Percentiles rank a stretch among this genome's conserved stretches.
These are phyloP conservation scores for Drosophila engyochracea DNA, from an alignment of 2,888 invertebrate species.

Conservation along the genomic window DNA sequence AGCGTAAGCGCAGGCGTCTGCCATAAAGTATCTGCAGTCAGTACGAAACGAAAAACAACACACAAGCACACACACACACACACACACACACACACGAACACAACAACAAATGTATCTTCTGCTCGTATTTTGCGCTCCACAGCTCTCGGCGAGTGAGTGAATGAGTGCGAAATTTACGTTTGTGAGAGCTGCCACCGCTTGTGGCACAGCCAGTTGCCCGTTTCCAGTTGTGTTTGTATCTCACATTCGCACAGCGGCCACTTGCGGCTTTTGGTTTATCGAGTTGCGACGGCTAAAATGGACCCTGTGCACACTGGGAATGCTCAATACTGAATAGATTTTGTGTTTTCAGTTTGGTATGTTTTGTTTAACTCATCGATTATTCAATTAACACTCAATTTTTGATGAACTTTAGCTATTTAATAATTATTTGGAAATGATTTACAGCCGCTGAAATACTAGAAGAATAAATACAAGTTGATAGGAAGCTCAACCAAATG, in stretches of 20 bases:
- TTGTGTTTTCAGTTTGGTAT: conserved; percentile 20
- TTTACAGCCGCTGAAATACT: not conserved
- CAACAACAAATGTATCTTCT: conserved; percentile 47
- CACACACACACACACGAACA: conserved; percentile 5
- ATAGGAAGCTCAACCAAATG: not conserved
- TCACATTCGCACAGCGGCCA: conserved; percentile 46
- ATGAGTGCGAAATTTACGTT: conserved; percentile 62
- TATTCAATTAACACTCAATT: not conserved
- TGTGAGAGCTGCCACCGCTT: conserved; percentile 51
- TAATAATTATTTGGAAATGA: not conserved
- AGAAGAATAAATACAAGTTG: not conserved
- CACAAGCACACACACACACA: conserved; percentile 3
- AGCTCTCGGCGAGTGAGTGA: conserved; percentile 42
- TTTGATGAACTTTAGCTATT: not conserved
- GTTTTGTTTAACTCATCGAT: conserved; percentile 9
- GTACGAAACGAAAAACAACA: conserved; percentile 35
- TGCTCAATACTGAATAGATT: not conserved
- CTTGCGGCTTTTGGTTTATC: conserved; percentile 34
- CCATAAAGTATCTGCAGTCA: conserved; percentile 74
- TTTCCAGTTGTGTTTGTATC: conserved; percentile 55
- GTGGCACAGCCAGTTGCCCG: conserved; percentile 52
- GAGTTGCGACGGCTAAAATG: conserved; percentile 21
- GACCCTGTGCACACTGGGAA: not conserved
- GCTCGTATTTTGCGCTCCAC: conserved; percentile 52
- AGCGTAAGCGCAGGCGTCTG: conserved; percentile 26